These are phyloP conservation scores for Campaea margaritaria DNA, from an alignment of 2,888 invertebrate species.

Conservation along the genomic window DNA sequence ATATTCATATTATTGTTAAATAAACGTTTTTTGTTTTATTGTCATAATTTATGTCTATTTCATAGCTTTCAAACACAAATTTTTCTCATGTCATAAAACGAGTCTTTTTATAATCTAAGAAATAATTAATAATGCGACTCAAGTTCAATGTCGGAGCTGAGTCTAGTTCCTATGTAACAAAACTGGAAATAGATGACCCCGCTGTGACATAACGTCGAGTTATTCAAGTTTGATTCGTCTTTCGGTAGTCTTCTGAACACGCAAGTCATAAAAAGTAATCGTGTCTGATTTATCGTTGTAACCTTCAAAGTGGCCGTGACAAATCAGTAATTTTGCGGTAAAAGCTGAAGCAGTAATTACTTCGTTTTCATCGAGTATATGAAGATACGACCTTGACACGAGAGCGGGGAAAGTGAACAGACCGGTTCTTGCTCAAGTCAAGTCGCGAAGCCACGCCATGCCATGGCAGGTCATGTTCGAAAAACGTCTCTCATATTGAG, in stretches of 20 bases:
- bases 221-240: conserved; percentile 29
- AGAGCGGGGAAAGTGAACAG: conserved; percentile 77
- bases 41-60: neutral
- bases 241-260: conserved; percentile 29
- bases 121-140: conserved; percentile 17
- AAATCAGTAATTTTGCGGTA: conserved; percentile 34
- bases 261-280: conserved; percentile 27
- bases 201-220: conserved; percentile 21
- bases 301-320: conserved; percentile 41
- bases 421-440: conserved; percentile 74
- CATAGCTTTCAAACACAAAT: neutral
- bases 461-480: conserved; percentile 14
- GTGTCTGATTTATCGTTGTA: conserved; percentile 32
- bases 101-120: conserved; percentile 10
- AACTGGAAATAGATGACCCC: conserved; percentile 35
- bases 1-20: conserved; percentile 15
- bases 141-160: conserved; percentile 37
- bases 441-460: conserved; percentile 48
- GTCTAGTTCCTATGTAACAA: conserved; percentile 35
- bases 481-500: conserved; percentile 28
- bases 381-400: conserved; percentile 78
- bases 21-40: neutral
- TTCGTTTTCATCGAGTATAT: conserved; percentile 46
- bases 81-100: conserved; percentile 7
- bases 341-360: conserved; percentile 29